Evolutionary conservation across 2,113 vertebrate species (phyloP).

Genomic region (Gobiocypris rarus): DNA sequence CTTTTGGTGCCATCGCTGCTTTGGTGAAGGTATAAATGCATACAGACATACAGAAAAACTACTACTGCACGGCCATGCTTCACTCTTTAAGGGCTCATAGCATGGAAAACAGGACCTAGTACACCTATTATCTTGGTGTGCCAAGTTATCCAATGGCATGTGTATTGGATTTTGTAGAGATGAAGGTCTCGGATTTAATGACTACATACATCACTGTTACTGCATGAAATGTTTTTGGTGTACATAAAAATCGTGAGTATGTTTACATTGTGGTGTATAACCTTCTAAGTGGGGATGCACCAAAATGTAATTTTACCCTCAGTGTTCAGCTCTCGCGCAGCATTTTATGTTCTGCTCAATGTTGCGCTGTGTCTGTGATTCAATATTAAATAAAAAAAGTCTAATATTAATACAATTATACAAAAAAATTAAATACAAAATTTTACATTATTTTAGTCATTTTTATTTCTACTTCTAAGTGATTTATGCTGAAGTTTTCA

Average conservation of each 20-base stretch:
- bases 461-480: too few species aligned
- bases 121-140: neutral
- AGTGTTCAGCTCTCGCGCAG: too few species aligned
- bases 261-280: neutral
- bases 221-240: neutral
- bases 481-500: neutral
- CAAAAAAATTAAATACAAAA: too few species aligned
- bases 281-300: too few species aligned
- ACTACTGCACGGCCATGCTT: neutral
- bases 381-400: too few species aligned
- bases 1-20: slow-evolving; percentile 89
- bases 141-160: neutral
- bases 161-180: neutral
- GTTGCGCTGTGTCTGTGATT: too few species aligned
- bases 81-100: neutral
- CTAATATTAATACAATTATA: too few species aligned
- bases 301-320: too few species aligned
- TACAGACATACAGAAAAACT: neutral
- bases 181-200: neutral
- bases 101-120: neutral
- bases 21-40: slow-evolving; percentile 82
- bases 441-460: too few species aligned
- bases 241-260: neutral
- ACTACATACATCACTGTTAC: neutral
- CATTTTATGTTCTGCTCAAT: too few species aligned